Evolutionary conservation across 2,113 vertebrate genomes (phyloP), one percentile per base, ranked within the genome.

Genomic region (Rutilus rutilus): DNA sequence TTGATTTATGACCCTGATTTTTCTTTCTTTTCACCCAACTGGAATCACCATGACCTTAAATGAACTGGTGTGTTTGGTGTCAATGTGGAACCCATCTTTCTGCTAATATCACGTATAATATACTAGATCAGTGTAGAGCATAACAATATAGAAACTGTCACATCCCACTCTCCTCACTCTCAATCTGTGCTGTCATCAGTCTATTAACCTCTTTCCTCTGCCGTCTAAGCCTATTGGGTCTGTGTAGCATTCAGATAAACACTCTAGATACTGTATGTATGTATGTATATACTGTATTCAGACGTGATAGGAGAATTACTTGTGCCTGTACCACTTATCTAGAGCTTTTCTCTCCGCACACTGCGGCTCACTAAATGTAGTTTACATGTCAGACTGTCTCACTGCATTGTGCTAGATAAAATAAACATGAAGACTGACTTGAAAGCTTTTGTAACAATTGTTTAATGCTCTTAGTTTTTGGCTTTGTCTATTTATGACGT

Each of bases 381-480:
- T 52, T 74, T 62, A 47, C 64, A 83, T 21, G 57, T 76, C 47
- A 47, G 86, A 82, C 85, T 88, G 86, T 74, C 77, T 75, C 50
- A 12, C 25, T 6, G 59, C 25, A 23, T 47, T 25, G 36, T 62
- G 39, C 57, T 80, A n/a, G 59, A 23, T 62, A 1, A 60, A 59
- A 78, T 59, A 78, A 80, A 50, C 78, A 64, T 47, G 15, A 64
- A 64, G 59, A 64, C 59, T 11, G 30, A 60, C 59, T 80, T 64
- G 39, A 80, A 80, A 5, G 78, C 59, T 45, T 64, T 65, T 82
- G 11, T 77, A 65, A 88, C 54, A 92, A 93, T 87, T 93, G 94
- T 90, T 89, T 90, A 87, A 89, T 93, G 88, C 92, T 93, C 85
- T 91, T 89, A 89, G 87, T 89, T 94, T 94, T 87, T 92, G 90